phyloP scores from a whole-genome alignment of 1,140 invertebrate species.

The Pararge aegeria region DNA sequence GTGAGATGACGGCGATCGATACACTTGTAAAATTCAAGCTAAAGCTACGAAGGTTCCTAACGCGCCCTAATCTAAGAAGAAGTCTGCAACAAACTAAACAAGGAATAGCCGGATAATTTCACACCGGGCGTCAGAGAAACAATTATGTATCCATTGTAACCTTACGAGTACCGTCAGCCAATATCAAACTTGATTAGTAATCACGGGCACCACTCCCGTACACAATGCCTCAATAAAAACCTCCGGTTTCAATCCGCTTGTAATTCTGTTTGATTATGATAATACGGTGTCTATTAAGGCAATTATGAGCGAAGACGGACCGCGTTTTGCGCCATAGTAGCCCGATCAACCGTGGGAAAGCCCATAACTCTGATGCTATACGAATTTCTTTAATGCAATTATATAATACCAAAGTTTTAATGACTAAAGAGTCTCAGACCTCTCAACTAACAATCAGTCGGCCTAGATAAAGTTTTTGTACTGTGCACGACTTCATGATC shows the following conservation, averaged over 20 bases:
- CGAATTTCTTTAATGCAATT: background rate
- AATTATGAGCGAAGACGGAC: conserved; percentile 63
- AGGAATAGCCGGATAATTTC: conserved; percentile 31
- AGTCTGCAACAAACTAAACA: too few relatives aligned
- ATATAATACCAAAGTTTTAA: background rate
- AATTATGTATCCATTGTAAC: conserved; percentile 54
- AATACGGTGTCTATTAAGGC: conserved; percentile 63
- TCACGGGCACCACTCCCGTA: conserved; percentile 35
- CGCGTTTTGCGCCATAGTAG: conserved; percentile 53
- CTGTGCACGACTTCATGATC: too few relatives aligned
- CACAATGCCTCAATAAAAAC: conserved; percentile 52
- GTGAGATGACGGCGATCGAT: too few relatives aligned
- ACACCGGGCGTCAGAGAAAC: conserved; percentile 41
- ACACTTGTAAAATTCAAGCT: too few relatives aligned
- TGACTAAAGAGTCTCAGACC: background rate
- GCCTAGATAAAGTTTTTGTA: too few relatives aligned
- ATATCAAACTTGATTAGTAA: conserved; percentile 61
- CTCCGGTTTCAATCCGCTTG: conserved; percentile 54
- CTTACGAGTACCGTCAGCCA: conserved; percentile 39
- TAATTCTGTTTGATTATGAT: conserved; percentile 73
- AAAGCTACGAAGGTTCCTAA: too few relatives aligned
- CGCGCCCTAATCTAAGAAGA: too few relatives aligned
- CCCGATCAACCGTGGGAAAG: conserved; percentile 51
- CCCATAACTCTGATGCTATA: background rate
- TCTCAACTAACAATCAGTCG: too few relatives aligned